A percentile compares a stretch with the other conserved stretches of the same genome.
phyloP scores from a whole-genome alignment of 1,140 invertebrate species.

The Drosophila yakuba region DNA sequence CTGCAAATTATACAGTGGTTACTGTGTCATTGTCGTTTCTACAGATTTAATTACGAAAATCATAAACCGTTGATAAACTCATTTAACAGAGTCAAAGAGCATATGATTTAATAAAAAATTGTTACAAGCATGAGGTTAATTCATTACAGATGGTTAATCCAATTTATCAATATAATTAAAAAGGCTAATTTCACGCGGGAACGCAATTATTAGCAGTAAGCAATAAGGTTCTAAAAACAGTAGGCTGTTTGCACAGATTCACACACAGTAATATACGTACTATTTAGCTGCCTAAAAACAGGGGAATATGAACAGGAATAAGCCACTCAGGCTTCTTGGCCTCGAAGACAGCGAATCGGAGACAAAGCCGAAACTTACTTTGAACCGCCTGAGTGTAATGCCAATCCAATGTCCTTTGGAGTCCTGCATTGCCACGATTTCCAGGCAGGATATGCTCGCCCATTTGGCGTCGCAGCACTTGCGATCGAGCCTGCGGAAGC shows the following conservation, averaged over 20 bases:
- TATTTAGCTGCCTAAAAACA: no score
- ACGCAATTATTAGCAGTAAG: not conserved
- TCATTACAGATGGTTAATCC: not conserved
- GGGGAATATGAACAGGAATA: not conserved
- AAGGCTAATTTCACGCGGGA: conserved; percentile 2
- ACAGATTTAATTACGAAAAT: conserved; percentile 21
- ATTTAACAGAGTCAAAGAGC: not conserved
- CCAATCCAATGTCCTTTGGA: not conserved
- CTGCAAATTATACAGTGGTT: no score
- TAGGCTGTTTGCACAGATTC: not conserved
- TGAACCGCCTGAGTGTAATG: not conserved
- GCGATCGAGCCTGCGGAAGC: not conserved
- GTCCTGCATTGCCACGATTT: not conserved
- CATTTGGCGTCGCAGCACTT: not conserved
- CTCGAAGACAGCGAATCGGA: not conserved
- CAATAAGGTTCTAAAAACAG: not conserved
- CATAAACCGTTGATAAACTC: conserved; percentile 13
- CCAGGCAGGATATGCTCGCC: not conserved
- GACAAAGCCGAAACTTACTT: not conserved
- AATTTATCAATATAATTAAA: conserved; percentile 5
- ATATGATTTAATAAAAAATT: not conserved
- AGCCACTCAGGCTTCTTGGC: not conserved
- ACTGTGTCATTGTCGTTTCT: not conserved
- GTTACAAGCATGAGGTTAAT: not conserved
- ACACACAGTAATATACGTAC: no score